These are phyloP conservation scores for Neomonachus schauinslandi DNA, from an alignment of 2,113 vertebrate species.

Conservation along the genomic window DNA sequence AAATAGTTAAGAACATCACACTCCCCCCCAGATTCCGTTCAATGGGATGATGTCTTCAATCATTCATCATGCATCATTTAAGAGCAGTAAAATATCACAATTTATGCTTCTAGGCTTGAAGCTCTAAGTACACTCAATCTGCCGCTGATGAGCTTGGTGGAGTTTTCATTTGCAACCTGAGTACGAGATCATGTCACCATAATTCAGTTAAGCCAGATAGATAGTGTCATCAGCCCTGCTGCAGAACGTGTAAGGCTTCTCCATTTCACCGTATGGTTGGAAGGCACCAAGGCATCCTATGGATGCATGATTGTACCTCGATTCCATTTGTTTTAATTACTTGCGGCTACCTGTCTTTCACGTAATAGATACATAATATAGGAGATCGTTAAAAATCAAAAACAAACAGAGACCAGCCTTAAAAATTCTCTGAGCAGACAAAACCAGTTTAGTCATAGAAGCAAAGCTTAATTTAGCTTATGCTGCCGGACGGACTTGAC, in stretches of 20 bases:
- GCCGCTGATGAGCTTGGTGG: neutral
- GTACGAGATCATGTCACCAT: conserved; percentile 10
- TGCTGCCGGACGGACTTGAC: neutral
- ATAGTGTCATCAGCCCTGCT: neutral
- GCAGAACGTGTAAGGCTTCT: neutral
- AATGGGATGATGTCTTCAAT: conserved; percentile 35
- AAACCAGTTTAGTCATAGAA: neutral
- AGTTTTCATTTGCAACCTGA: conserved; percentile 50
- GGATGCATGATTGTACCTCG: neutral
- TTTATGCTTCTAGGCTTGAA: conserved; percentile 3
- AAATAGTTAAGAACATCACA: conserved; percentile 22
- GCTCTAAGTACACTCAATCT: neutral
- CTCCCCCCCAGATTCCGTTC: neutral
- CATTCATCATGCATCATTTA: conserved; percentile 66
- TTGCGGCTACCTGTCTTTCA: neutral
- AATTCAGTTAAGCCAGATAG: conserved; percentile 53
- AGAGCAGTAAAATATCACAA: conserved; percentile 48
- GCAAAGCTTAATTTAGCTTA: neutral
- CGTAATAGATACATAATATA: neutral
- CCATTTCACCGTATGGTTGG: neutral
- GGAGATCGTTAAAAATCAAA: neutral
- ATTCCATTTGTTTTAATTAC: conserved; percentile 29
- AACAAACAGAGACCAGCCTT: neutral
- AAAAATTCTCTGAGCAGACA: neutral
- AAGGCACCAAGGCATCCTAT: neutral